phyloP scores from a whole-genome alignment of 1,140 invertebrate genomes.

The Drosophila jambulina region DNA sequence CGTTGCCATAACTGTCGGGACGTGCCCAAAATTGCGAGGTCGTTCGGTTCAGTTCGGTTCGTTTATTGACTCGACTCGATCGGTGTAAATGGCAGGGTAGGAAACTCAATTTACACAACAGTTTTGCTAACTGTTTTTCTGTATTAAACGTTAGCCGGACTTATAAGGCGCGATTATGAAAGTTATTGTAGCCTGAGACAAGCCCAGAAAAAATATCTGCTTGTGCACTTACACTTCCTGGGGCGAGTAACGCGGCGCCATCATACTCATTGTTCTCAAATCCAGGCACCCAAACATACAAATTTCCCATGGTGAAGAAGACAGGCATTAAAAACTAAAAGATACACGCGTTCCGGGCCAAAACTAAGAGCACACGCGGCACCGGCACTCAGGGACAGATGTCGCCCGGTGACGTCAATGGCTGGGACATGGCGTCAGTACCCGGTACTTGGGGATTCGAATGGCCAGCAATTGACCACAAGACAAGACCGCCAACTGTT shows the following conservation, averaged over 20 bases:
- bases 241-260: background rate
- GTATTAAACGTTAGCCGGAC: conserved; percentile 37
- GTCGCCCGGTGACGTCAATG: conserved; percentile 61
- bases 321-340: conserved; percentile 43
- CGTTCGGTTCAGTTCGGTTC: conserved; percentile 41
- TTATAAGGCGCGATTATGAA: conserved; percentile 48
- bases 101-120: conserved; percentile 61
- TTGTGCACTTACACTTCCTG: conserved; percentile 30
- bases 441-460: conserved; percentile 22
- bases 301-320: background rate
- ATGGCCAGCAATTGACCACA: conserved; percentile 45
- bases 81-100: conserved; percentile 39
- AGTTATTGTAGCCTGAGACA: conserved; percentile 39
- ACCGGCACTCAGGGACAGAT: conserved; percentile 21
- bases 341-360: conserved; percentile 26
- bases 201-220: conserved; percentile 36
- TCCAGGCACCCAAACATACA: conserved; percentile 6
- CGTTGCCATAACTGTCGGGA: conserved; percentile 44
- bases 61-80: conserved; percentile 53
- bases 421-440: conserved; percentile 38
- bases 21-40: conserved; percentile 54
- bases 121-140: conserved; percentile 51
- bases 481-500: conserved; percentile 62
- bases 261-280: conserved; percentile 25
- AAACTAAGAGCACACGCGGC: conserved; percentile 20